Conservation (phyloP, 2,113 vertebrate genomes). For the Eclectus roratus region DNA sequence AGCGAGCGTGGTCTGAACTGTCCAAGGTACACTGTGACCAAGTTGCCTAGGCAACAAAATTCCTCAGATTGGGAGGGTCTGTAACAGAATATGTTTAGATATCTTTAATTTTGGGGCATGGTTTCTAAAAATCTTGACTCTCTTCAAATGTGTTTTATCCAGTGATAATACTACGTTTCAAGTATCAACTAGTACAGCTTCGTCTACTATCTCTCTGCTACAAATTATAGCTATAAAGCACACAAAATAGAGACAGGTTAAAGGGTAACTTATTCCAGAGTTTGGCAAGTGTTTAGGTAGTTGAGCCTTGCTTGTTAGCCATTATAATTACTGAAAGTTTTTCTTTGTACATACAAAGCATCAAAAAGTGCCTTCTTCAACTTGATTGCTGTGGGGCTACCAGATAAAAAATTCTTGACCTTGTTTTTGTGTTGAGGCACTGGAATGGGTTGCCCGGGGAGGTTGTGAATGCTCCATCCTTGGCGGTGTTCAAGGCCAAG, state of each 20-base stretch:
- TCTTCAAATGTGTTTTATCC: neutral
- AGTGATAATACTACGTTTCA: neutral
- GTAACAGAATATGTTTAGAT: neutral
- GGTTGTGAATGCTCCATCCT: no score
- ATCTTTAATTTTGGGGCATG: neutral
- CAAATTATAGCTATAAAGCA: neutral
- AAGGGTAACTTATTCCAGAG: neutral
- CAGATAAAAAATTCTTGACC: neutral
- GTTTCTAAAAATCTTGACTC: slow-evolving; percentile 14
- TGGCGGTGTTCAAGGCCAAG: no score
- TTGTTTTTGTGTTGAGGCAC: no score
- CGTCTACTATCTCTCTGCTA: neutral
- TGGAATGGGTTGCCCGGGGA: no score
- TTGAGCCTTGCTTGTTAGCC: neutral
- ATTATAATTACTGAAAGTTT: neutral
- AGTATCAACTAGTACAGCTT: neutral
- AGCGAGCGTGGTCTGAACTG: neutral
- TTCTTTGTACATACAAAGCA: neutral
- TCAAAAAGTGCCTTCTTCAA: neutral
- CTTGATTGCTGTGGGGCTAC: neutral
- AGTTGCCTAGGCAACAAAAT: slow-evolving; percentile 44
- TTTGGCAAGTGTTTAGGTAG: neutral
- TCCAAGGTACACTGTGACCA: neutral
- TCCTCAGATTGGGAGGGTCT: neutral
- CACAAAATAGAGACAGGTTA: neutral